These are phyloP conservation scores for Loxodonta africana DNA, from an alignment of 2,113 vertebrate species.

Conservation along the genomic window DNA sequence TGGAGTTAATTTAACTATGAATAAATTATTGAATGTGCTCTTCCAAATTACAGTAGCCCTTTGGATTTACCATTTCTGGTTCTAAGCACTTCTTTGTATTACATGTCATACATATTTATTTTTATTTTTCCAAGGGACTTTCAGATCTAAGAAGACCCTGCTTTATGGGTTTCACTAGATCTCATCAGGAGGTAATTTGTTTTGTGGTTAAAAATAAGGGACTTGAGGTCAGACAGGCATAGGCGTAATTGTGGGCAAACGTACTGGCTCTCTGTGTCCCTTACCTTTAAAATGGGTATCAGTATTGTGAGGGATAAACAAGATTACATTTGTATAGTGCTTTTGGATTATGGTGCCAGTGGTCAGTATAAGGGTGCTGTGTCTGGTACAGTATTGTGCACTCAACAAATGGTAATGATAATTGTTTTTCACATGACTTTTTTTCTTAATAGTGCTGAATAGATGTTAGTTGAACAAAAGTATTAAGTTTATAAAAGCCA, in stretches of 20 bases:
- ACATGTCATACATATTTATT: not conserved
- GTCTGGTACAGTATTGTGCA: not conserved
- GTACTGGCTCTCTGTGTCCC: not conserved
- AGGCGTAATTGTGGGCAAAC: not conserved
- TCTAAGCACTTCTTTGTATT: not conserved
- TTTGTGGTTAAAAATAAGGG: not conserved
- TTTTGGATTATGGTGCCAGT: conserved; percentile 1
- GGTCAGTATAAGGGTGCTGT: not conserved
- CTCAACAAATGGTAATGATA: not conserved
- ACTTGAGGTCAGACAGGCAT: not conserved
- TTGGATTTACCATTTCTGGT: not conserved
- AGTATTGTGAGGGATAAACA: not conserved
- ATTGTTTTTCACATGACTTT: not conserved
- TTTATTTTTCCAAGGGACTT: not conserved
- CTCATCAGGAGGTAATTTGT: not conserved
- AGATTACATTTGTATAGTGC: not conserved
- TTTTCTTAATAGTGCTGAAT: not conserved
- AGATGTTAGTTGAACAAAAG: not conserved
- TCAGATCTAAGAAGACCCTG: not conserved
- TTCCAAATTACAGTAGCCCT: not conserved
- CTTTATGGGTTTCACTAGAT: not conserved
- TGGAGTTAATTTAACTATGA: not conserved
- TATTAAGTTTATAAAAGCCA: not conserved
- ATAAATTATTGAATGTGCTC: not conserved
- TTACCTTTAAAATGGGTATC: not conserved